Evolutionary conservation across 2,888 invertebrate genomes (phyloP), one percentile per base, ranked within the genome.

Genomic region (Hyalella azteca): DNA sequence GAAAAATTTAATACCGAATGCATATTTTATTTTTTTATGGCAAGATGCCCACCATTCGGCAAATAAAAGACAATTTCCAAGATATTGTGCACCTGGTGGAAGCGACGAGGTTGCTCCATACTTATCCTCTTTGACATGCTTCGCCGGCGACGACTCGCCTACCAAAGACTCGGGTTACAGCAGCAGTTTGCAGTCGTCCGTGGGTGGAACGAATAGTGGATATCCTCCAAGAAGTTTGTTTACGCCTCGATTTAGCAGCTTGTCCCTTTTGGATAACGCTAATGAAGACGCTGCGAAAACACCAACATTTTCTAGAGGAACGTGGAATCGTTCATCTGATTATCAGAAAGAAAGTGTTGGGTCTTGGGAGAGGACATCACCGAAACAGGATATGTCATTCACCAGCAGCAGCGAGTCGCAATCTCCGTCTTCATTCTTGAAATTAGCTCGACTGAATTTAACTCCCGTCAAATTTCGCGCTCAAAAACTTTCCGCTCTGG

Each of bases 391-490:
- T 19, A 36, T 36, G 32, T 66, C 66, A 19, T 9, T 66, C 19
- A 36, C 66, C 32, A 66, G 11, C 19, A 66, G 36, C 66, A 36
- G 36, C 66, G 66, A 66, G 19, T 36, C 66, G 19, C 36, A 32
- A 15, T 66, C 66, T 7, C 36, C 66, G 0, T 32, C 75, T 26
- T 75, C 75, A 41, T 75, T 75, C 26, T 36, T 75, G 45, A 75
- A 75, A 7, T 73, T 79, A 5, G 66, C 79, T 13, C 59, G 79
- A 5, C 60, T 79, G 19, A 73, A 48, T 32, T 26, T 79, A 22
- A 48, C 66, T 19, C 79, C 79, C 5, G 79, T 79, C 79, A 79
- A 79, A 32, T 79, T 45, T 40, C 59, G 73, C 32, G 73, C 73
- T 73, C 7, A 66, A 73, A 79, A 79, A 79, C 73, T 79, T 4